phyloP scores from a whole-genome alignment of 2,113 vertebrate species.

The Redunca redunca region DNA sequence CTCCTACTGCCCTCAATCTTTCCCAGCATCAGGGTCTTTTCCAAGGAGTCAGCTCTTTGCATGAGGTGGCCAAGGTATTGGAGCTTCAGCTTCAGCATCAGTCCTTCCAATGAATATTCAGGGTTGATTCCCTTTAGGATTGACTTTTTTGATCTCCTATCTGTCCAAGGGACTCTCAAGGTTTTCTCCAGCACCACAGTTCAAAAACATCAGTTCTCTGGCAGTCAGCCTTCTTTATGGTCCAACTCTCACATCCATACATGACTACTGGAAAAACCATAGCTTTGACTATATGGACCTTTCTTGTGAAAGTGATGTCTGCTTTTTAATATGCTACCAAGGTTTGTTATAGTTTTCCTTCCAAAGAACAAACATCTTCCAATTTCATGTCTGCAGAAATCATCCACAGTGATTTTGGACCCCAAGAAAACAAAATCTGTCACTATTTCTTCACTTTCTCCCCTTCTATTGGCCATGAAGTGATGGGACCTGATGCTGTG shows the following conservation, averaged over 20 bases:
- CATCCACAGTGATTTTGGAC: not conserved
- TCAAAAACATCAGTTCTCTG: not conserved
- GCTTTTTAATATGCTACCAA: not conserved
- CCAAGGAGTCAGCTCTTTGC: not conserved
- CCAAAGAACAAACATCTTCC: not conserved
- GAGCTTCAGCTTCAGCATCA: not conserved
- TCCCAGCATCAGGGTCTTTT: not conserved
- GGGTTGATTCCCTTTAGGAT: not conserved
- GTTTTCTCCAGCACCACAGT: not conserved
- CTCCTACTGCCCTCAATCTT: not conserved
- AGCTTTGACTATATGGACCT: not conserved
- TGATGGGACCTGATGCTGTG: not conserved
- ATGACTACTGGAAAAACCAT: not conserved
- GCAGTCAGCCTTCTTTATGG: not conserved
- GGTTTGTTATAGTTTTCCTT: not conserved
- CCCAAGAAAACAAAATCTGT: not conserved
- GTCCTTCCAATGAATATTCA: not conserved
- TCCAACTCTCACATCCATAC: not conserved
- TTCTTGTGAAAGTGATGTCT: not conserved
- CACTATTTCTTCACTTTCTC: not conserved
- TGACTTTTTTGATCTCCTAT: not conserved
- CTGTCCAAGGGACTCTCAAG: not conserved
- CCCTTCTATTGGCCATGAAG: not conserved
- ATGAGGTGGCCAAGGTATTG: not conserved
- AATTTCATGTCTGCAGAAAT: not conserved